Conservation (phyloP, 2,113 vertebrate genomes). For the Antechinus stuartii region DNA sequence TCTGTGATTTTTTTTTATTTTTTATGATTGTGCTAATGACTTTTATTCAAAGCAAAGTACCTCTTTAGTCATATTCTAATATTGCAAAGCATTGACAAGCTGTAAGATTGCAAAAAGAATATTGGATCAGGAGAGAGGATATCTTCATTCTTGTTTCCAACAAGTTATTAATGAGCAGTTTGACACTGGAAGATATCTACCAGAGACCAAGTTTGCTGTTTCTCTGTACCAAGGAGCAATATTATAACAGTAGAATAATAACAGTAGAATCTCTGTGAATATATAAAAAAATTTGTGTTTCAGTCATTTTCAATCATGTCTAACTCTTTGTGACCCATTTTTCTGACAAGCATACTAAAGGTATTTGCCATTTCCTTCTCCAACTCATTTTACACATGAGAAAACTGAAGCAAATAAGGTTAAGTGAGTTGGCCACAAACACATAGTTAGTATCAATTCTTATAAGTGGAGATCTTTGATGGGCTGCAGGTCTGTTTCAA, state of each 20-base stretch:
- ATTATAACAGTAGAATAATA: not conserved
- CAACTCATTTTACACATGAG: not conserved
- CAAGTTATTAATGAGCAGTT: too few species aligned
- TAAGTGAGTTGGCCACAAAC: not conserved
- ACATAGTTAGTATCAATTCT: not conserved
- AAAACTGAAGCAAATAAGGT: not conserved
- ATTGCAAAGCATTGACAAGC: not conserved
- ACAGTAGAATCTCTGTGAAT: not conserved
- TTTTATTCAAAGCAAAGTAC: not conserved
- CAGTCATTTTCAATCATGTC: not conserved
- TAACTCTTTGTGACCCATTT: not conserved
- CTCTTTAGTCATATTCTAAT: not conserved
- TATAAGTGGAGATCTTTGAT: not conserved
- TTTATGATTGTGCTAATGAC: not conserved
- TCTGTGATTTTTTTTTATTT: not conserved
- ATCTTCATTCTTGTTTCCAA: too few species aligned
- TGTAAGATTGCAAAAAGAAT: too few species aligned
- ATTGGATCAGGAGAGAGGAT: too few species aligned
- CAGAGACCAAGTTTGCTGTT: not conserved
- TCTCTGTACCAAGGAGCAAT: not conserved
- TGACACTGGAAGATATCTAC: rapidly evolving
- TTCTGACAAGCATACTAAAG: too few species aligned
- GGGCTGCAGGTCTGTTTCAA: not conserved
- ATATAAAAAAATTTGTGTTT: not conserved
- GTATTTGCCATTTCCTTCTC: too few species aligned